Percentiles rank a stretch among this genome's conserved stretches.
Evolutionary conservation across 2,797 vertebrate genomes (phyloP).

Genomic region (Falco cherrug): DNA sequence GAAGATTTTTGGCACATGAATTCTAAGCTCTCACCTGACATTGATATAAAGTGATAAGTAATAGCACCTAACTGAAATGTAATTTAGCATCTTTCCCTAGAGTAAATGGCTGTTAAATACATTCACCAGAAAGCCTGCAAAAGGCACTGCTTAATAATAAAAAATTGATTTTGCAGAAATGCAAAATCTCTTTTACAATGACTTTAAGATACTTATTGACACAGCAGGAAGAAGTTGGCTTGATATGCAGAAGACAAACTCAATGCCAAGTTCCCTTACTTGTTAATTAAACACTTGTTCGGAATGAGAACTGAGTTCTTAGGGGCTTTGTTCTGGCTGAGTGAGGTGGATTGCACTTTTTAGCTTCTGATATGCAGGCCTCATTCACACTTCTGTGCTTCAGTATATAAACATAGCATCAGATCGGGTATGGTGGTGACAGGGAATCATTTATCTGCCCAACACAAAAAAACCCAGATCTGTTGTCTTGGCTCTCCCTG

Average conservation of each 20-base stretch:
- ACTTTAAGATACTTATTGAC: neutral
- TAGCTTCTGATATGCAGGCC: neutral
- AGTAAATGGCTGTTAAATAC: neutral
- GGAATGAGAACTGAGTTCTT: neutral
- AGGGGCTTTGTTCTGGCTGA: neutral
- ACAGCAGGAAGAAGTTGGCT: neutral
- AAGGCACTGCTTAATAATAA: neutral
- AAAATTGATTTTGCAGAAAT: slow-evolving; percentile 11
- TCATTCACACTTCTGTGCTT: neutral
- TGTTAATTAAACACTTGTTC: neutral
- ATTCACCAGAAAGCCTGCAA: neutral
- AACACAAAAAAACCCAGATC: neutral
- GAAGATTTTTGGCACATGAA: neutral
- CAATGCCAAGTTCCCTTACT: neutral
- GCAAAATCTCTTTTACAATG: neutral
- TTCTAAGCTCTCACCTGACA: neutral
- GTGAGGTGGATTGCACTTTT: neutral
- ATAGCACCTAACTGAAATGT: neutral
- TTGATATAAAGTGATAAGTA: neutral
- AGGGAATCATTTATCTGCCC: neutral
- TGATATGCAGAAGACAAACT: neutral
- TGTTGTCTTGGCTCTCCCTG: neutral
- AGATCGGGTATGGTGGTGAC: neutral
- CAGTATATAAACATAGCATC: neutral
- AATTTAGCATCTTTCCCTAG: neutral